Percentiles rank a stretch among this genome's conserved stretches.
Conservation (phyloP, 2,797 vertebrate species). For the Pampus argenteus region DNA sequence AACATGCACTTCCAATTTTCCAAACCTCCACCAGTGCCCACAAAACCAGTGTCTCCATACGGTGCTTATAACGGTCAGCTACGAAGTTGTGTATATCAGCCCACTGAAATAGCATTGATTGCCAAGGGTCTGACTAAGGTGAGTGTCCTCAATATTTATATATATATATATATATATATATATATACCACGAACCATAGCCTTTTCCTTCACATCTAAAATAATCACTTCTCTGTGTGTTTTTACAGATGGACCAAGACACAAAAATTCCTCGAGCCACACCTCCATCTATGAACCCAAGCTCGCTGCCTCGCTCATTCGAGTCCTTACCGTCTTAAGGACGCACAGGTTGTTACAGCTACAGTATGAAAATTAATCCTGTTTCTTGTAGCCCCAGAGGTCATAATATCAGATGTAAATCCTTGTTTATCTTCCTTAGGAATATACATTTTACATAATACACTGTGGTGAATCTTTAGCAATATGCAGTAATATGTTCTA, state of each 20-base stretch:
- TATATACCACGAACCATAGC: neutral
- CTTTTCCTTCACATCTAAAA: constrained; percentile 1
- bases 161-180: too few species aligned
- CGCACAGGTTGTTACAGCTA: constrained; percentile 17
- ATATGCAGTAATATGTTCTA: neutral
- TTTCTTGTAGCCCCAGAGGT: neutral
- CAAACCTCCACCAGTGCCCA: constrained; percentile 63
- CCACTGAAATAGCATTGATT: constrained; percentile 93
- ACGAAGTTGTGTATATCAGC: constrained; percentile 91
- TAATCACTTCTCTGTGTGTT: constrained; percentile 1
- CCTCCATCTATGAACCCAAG: constrained; percentile 74
- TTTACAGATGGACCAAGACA: constrained; percentile 78
- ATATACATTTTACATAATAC: constrained; percentile 29
- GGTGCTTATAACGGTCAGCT: constrained; percentile 88
- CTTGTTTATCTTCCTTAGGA: constrained; percentile 14
- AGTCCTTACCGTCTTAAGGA: constrained; percentile 60
- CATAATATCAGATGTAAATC: constrained; percentile 12
- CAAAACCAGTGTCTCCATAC: constrained; percentile 88
- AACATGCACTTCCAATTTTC: neutral
- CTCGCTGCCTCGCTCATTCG: constrained; percentile 81
- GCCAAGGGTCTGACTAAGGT: constrained; percentile 87
- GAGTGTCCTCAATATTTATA: constrained; percentile 65
- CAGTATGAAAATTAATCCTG: constrained; percentile 10
- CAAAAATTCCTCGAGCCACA: constrained; percentile 84
- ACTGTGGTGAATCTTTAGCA: constrained; percentile 11